phyloP scores from a whole-genome alignment of 2,113 vertebrate genomes.

The Hyperoodon ampullatus region DNA sequence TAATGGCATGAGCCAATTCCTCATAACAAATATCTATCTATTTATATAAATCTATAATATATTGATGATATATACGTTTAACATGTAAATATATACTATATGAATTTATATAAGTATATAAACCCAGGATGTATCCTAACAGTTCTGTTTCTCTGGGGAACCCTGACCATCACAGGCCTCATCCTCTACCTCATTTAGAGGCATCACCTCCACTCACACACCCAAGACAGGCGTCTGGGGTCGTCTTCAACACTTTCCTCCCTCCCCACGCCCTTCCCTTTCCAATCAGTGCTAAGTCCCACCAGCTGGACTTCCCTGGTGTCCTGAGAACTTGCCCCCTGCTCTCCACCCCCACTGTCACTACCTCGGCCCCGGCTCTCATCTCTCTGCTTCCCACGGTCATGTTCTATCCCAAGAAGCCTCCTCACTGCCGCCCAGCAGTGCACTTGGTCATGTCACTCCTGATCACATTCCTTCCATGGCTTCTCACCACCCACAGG shows the following conservation, averaged over 20 bases:
- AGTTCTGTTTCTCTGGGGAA: background rate
- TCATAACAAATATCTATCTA: background rate
- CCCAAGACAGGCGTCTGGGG: background rate
- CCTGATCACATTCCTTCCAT: background rate
- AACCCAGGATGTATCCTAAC: background rate
- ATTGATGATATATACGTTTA: background rate
- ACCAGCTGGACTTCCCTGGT: rapidly evolving
- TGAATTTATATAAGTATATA: background rate
- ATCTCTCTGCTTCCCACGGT: background rate
- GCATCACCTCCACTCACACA: background rate
- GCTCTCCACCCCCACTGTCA: background rate
- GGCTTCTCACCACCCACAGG: background rate
- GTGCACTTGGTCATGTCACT: background rate
- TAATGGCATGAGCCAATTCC: background rate
- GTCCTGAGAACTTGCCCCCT: background rate
- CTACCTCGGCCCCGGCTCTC: background rate
- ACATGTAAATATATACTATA: background rate
- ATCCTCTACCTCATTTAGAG: background rate
- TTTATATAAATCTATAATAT: background rate
- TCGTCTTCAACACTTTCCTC: background rate
- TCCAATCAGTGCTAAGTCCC: background rate
- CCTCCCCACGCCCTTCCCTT: background rate
- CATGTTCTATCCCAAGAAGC: background rate
- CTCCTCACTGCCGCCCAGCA: background rate
- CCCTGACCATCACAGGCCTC: background rate